Percentiles rank a stretch among this genome's conserved stretches.
phyloP scores from a whole-genome alignment of 2,113 vertebrate species.

The Eidolon helvum region DNA sequence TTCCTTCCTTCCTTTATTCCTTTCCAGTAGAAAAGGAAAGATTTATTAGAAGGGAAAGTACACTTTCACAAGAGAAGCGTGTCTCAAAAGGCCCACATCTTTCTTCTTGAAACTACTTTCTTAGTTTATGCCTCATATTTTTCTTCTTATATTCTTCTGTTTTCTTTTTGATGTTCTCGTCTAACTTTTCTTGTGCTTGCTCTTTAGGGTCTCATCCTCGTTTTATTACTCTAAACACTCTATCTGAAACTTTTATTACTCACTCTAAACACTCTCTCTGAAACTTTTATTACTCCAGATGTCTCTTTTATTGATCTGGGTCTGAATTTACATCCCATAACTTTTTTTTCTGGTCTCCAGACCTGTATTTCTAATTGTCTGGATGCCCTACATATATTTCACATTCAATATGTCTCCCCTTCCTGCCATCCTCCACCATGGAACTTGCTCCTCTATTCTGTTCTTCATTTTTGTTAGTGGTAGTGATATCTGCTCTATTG shows the following conservation, averaged over 20 bases:
- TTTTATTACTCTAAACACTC: background rate
- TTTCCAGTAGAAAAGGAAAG: no score
- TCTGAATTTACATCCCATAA: background rate
- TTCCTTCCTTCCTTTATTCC: background rate
- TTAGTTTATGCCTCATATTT: background rate
- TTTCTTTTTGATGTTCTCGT: background rate
- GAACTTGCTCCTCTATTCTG: background rate
- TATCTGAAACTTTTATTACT: slow-evolving; percentile 2
- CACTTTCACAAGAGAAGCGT: no score
- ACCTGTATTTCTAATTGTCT: background rate
- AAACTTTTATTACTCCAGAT: background rate
- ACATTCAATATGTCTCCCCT: background rate
- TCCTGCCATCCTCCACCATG: background rate
- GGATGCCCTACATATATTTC: background rate
- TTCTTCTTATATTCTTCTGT: background rate
- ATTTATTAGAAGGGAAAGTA: no score
- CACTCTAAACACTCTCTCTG: background rate
- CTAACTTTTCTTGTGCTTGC: background rate
- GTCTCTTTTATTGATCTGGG: background rate
- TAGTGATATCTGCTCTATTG: background rate
- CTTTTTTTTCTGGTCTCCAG: background rate
- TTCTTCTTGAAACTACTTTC: background rate
- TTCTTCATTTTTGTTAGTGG: slow-evolving; percentile 4
- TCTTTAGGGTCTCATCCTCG: background rate
- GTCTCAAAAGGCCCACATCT: background rate